Evolutionary conservation across 1,140 invertebrate species (phyloP), one percentile per base, ranked within the genome.

Genomic region (Chrysomallon squamiferum): DNA sequence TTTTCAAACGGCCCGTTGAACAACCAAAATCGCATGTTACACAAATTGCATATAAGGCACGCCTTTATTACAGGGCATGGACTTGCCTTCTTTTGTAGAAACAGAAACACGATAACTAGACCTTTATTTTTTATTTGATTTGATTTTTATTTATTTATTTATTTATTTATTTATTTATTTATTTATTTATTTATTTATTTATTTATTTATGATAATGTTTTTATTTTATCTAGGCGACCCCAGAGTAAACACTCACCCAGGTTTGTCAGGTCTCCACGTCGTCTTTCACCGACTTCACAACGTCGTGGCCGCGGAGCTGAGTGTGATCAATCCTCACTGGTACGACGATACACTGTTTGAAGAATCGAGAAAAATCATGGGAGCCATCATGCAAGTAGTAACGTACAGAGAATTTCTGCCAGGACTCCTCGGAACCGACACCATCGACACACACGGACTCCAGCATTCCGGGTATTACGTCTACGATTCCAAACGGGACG

Each of bases 321-420:
- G 18, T 13, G 18, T 54, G 22, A 54, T 54, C n/a, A 54, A 54
- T 22, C n/a, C 50, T 2, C 30, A 38, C 25, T 99, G 96, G 97
- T 90, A 93, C 71, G 94, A 95, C 0, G 95, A 99, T 66, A 92
- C 88, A 50, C 76, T 98, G 2, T 99, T 93, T 79, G 92, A 98
- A 77, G 87, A 88, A 68, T 73, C 86, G 2, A 88, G 96, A 59
- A 97, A 96, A 76, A 94, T 99, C 66, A 90, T 99, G 1, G 94
- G 93, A 2, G 96, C 96, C 18, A 87, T 94, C 82, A 94, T 97
- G 88, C 97, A 99, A 83, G 92, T 96, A 73, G 96, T 99, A 35
- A 98, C 95, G 1, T 99, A 94, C 75, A 54, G 47, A 11, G 62
- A 69, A 43, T 74, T 54, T 41, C 69, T 74, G 29, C 73, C 63